Conservation (phyloP, 1,140 invertebrate species). For the Anastrepha ludens region DNA sequence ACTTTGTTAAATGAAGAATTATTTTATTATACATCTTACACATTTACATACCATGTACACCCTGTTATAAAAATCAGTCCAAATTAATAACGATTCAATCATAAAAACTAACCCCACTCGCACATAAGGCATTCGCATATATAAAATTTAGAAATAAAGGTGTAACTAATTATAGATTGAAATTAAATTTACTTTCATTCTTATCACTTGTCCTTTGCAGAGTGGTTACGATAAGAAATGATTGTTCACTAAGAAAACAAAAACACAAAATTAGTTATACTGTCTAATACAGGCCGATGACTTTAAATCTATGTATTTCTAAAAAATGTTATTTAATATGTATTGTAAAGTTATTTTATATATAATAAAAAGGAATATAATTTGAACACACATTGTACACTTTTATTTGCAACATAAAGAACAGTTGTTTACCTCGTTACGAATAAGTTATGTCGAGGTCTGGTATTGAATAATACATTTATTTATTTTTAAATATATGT, state of each 20-base stretch:
- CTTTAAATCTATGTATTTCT: conserved; percentile 22
- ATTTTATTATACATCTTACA: neutral
- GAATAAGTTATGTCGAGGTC: too few species aligned
- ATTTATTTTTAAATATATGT: too few species aligned
- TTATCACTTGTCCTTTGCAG: conserved; percentile 36
- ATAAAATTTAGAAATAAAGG: neutral
- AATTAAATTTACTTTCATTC: neutral
- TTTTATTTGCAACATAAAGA: neutral
- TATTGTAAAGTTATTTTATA: conserved; percentile 45
- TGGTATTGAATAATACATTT: too few species aligned
- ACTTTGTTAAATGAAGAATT: neutral
- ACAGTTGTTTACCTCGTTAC: too few species aligned
- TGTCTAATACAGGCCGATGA: neutral
- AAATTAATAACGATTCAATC: neutral
- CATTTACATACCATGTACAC: neutral
- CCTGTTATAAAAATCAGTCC: neutral
- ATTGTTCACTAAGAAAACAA: neutral
- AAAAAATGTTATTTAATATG: conserved; percentile 44
- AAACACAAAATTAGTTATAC: conserved; percentile 31
- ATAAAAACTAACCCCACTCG: neutral
- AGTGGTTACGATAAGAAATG: conserved; percentile 42
- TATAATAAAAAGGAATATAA: conserved; percentile 31
- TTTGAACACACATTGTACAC: neutral
- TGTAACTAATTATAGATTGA: neutral
- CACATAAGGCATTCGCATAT: neutral